A percentile compares a stretch with the other conserved stretches of the same genome.
phyloP scores from a whole-genome alignment of 2,113 vertebrate species.

The Phocoena sinus region DNA sequence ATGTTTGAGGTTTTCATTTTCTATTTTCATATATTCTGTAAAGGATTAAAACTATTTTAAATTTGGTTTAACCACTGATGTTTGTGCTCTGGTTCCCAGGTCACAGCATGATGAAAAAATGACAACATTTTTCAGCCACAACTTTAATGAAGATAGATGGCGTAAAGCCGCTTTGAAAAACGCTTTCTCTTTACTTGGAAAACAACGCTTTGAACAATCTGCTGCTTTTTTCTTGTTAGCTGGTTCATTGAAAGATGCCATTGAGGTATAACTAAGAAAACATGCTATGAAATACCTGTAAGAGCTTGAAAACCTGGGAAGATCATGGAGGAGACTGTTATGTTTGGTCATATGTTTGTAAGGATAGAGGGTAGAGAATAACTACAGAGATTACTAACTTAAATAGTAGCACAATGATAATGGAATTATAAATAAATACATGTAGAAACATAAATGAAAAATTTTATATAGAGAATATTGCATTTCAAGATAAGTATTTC shows the following conservation, averaged over 20 bases:
- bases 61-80: not conserved
- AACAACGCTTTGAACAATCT: slow-evolving; percentile 98
- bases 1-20: not conserved
- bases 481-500: not conserved
- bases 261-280: slow-evolving; percentile 86
- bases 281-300: not conserved
- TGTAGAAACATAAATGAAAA: not conserved
- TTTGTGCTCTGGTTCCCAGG: slow-evolving; percentile 77
- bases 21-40: not conserved
- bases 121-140: slow-evolving; percentile 98
- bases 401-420: not conserved
- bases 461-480: not conserved
- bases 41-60: not conserved
- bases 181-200: slow-evolving; percentile 96
- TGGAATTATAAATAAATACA: not conserved
- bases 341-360: not conserved
- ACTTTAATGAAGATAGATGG: slow-evolving; percentile 97
- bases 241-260: slow-evolving; percentile 97
- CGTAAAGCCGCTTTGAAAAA: slow-evolving; percentile 98
- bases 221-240: slow-evolving; percentile 98
- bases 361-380: slow-evolving; percentile 32
- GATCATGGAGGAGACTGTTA: not conserved
- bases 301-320: not conserved
- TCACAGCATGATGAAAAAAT: slow-evolving; percentile 98
- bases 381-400: not conserved